A percentile compares a stretch with the other conserved stretches of the same genome.
These are phyloP conservation scores for Nymphalis c-album DNA, from an alignment of 2,888 invertebrate genomes.

Conservation along the genomic window DNA sequence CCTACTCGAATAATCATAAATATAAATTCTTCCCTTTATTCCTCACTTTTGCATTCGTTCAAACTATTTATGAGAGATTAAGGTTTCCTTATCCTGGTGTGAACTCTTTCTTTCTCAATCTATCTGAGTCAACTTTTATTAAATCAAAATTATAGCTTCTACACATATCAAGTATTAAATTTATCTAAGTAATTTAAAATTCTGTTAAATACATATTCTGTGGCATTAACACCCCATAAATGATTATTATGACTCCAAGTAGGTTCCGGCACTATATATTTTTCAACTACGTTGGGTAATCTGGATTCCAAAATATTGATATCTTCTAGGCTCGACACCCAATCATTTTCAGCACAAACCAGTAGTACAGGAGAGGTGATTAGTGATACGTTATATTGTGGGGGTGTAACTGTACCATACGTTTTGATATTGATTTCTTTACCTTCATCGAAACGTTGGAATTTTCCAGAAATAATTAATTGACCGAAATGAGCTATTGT, in stretches of 20 bases:
- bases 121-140: no score
- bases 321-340: conserved; percentile 82
- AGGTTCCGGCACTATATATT: conserved; percentile 79
- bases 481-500: conserved; percentile 79
- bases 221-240: conserved; percentile 59
- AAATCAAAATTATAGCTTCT: background rate
- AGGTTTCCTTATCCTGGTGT: no score
- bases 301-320: conserved; percentile 74
- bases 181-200: conserved; percentile 54
- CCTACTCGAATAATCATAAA: no score
- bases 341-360: conserved; percentile 80
- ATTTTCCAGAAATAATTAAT: conserved; percentile 57
- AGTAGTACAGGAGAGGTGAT: conserved; percentile 64
- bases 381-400: conserved; percentile 60
- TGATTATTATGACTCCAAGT: conserved; percentile 73
- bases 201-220: conserved; percentile 54
- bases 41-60: no score
- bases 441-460: conserved; percentile 68
- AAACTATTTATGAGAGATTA: no score
- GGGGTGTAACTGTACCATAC: conserved; percentile 60
- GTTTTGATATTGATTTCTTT: conserved; percentile 53
- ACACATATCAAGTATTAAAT: conserved; percentile 25
- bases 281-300: conserved; percentile 81
- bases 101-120: no score
- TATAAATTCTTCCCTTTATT: no score